Evolutionary conservation across 2,113 vertebrate species (phyloP), one percentile per base, ranked within the genome.

Genomic region (Vimba vimba): DNA sequence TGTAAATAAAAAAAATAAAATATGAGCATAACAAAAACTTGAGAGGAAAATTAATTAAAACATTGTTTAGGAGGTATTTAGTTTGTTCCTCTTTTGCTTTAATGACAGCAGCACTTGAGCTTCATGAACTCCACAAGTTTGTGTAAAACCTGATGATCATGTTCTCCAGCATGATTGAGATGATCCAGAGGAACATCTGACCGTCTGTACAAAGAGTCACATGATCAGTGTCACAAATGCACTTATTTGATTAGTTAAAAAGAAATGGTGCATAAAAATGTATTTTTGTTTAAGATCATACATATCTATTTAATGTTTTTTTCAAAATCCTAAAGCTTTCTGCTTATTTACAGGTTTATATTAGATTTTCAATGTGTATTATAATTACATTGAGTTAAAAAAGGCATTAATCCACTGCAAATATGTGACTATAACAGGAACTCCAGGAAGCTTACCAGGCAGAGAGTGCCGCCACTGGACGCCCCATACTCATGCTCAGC

Each of bases 371-470:
- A 30, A 30, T 3, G 1, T 66, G 2, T 5, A 68, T 68, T 68
- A 19, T n/a, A n/a, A n/a, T n/a, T n/a, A n/a, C 27, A 33, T 9
- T 9, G 64, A 57, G 19, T 57, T 57, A 21, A 57, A 57, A 57
- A 23, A 21, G 6, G 55, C 7, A 7, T 21, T 62, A 64, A 64
- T 64, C 60, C 12, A n/a, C 21, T 73, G 21, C 43, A 23, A 59
- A 43, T 47, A 2, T 62, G 30, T 71, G 13, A 81, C 21, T 23
- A 0, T 1, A 88, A 43, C 74, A 96, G 96, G 95, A 96, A 76
- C 83, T 95, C 23, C 86, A 91, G 4, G 85, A 86, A 0, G 94
- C 94, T 36, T 97, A 94, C 87, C 76, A 91, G 75, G 79, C 89
- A 30, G 96, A 96, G 88, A 91, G 92, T 0, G 7, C 23, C 36